phyloP scores from a whole-genome alignment of 2,797 vertebrate genomes.

The Sternotherus odoratus region DNA sequence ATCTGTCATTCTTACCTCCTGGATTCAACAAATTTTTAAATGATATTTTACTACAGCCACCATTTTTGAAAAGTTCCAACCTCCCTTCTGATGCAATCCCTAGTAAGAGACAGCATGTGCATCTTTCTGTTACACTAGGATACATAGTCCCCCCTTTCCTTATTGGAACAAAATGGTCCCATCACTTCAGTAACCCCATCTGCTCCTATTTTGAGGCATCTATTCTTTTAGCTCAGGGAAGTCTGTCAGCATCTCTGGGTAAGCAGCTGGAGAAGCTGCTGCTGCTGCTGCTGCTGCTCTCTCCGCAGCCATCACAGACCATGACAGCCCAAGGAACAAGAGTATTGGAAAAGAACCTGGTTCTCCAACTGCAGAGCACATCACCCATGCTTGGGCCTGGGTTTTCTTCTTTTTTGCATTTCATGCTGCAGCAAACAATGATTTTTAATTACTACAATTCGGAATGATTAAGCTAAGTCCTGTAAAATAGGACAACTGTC shows the following conservation, averaged over 20 bases:
- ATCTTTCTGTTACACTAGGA: conserved; percentile 56
- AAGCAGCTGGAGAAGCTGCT: conserved; percentile 77
- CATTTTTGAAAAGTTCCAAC: conserved; percentile 39
- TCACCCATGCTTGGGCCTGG: background rate
- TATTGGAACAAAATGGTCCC: conserved; percentile 53
- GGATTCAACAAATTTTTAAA: conserved; percentile 17
- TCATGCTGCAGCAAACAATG: background rate
- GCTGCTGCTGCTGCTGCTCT: conserved; percentile 67
- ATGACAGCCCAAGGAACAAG: conserved; percentile 72
- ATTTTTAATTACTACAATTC: background rate
- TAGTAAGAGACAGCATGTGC: conserved; percentile 25
- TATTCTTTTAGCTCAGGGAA: conserved; percentile 74
- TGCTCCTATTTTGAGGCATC: conserved; percentile 75
- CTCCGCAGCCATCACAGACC: conserved; percentile 63
- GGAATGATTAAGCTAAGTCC: background rate
- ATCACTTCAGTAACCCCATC: conserved; percentile 59
- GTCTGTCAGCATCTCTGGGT: conserved; percentile 77
- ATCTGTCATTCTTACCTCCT: conserved; percentile 10
- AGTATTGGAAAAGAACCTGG: conserved; percentile 70
- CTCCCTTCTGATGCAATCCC: conserved; percentile 51
- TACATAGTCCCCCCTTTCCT: conserved; percentile 52
- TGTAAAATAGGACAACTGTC: background rate
- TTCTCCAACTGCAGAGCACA: conserved; percentile 61
- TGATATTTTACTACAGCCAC: background rate
- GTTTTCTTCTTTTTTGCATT: background rate